Evolutionary conservation across 2,888 invertebrate genomes (phyloP), one percentile per base, ranked within the genome.

Genomic region (Zhuqinia jingwanae): DNA sequence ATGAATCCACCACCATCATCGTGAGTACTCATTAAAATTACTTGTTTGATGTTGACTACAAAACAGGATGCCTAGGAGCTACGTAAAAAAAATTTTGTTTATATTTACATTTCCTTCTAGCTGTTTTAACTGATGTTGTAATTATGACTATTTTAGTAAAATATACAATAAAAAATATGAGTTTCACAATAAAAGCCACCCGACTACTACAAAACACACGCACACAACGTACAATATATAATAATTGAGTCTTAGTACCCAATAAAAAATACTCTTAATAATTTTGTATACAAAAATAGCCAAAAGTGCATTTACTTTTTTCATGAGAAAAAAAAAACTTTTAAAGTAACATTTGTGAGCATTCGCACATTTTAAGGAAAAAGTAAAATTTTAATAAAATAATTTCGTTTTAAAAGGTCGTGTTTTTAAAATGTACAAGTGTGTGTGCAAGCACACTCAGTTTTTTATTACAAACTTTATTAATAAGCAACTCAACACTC

Each of bases 21-120:
- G 36, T 82, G 63, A 80, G 79, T 56, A 80, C 68, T 76, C 76
- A 83, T 83, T 83, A 83, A 83, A 83, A 76, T 70, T 70, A 56
- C 36, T 70, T 56, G 53, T 77, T 77, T 60, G 60, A 77, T 77
- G 60, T 60, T 53, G 3, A n/a, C n/a, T n/a, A n/a, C n/a, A n/a
- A n/a, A n/a, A n/a, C n/a, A n/a, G n/a, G n/a, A n/a, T n/a, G n/a
- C n/a, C n/a, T n/a, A n/a, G n/a, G n/a, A n/a, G n/a, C n/a, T n/a
- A 1, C 2, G 27, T 3, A 17, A 65, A 6, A 8, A 6, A 36
- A 6, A 36, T 36, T 36, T 20, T 70, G 58, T 60, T 58, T 60
- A 20, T 77, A 60, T 77, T 77, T 77, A 60, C 77, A 77, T 60
- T 60, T 36, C 13, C 77, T 60, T n/a, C 58, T 20, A 27, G 77